phyloP scores from a whole-genome alignment of 2,888 invertebrate genomes.

The Papilio protenor region DNA sequence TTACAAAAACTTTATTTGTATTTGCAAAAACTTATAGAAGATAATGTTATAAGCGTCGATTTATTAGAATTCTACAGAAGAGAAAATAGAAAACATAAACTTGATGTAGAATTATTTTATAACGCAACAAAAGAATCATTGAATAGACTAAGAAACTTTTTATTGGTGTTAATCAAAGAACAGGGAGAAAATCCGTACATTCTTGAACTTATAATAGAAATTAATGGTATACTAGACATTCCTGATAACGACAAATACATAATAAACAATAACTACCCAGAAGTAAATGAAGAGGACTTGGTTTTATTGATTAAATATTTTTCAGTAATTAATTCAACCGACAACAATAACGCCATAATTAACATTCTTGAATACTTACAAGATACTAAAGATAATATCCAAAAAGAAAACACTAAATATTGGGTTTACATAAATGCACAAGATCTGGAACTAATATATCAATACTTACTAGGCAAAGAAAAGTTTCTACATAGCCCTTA shows the following conservation, averaged over 20 bases:
- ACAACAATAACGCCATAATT: not conserved
- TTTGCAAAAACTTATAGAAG: conserved; percentile 15
- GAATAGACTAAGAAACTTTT: conserved; percentile 11
- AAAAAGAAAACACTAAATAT: not conserved
- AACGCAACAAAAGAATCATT: conserved; percentile 1
- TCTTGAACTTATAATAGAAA: conserved; percentile 1
- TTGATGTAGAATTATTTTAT: not conserved
- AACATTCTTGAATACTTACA: conserved; percentile 11
- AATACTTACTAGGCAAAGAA: conserved; percentile 23
- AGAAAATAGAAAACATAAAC: not conserved
- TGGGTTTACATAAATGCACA: not conserved
- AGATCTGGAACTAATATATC: conserved; percentile 12
- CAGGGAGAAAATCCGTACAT: not conserved
- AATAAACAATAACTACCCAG: not conserved
- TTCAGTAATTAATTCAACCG: not conserved
- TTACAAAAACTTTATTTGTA: conserved; percentile 18
- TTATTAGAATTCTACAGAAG: conserved; percentile 18
- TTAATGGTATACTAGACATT: not conserved
- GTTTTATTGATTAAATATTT: conserved; percentile 10
- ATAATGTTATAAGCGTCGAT: not conserved
- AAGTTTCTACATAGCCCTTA: conserved; percentile 17
- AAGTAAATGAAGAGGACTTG: not conserved
- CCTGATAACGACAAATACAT: not conserved
- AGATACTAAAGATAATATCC: not conserved
- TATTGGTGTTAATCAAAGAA: conserved; percentile 8